phyloP scores from a whole-genome alignment of 2,888 invertebrate genomes.

The Phytoseiulus persimilis region DNA sequence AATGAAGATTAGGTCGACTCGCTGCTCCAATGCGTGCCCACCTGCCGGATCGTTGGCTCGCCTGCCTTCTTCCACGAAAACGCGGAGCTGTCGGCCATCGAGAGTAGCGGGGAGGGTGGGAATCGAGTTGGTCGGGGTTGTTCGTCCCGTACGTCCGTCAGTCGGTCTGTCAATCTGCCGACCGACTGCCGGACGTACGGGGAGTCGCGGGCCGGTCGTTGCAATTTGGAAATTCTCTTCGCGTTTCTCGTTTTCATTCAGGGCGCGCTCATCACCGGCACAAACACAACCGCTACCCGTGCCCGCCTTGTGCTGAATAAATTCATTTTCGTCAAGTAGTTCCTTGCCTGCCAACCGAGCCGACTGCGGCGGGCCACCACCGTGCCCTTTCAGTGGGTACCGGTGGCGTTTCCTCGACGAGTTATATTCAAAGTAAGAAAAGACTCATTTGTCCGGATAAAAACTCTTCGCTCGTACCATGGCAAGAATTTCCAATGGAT shows the following conservation, averaged over 20 bases:
- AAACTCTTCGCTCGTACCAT: neutral
- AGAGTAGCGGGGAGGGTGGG: too few relatives aligned
- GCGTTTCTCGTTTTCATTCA: neutral
- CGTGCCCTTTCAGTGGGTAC: neutral
- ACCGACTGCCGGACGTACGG: neutral
- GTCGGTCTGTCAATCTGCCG: too few relatives aligned
- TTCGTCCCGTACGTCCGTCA: too few relatives aligned
- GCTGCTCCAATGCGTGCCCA: too few relatives aligned
- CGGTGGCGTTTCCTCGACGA: neutral
- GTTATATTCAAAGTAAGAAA: neutral
- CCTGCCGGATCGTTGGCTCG: too few relatives aligned
- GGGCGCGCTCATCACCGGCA: neutral
- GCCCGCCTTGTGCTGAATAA: neutral
- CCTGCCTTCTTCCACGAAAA: too few relatives aligned
- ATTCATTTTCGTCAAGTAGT: neutral
- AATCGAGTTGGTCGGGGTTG: too few relatives aligned
- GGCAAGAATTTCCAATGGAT: neutral
- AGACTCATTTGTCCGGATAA: neutral
- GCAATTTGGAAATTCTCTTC: neutral
- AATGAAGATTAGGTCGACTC: too few relatives aligned
- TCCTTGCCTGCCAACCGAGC: neutral
- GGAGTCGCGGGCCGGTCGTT: neutral
- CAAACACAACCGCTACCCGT: neutral
- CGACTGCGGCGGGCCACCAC: neutral
- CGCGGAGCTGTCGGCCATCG: too few relatives aligned